Evolutionary conservation across 1,140 invertebrate genomes (phyloP).

Genomic region (Drosophila trapezifrons): DNA sequence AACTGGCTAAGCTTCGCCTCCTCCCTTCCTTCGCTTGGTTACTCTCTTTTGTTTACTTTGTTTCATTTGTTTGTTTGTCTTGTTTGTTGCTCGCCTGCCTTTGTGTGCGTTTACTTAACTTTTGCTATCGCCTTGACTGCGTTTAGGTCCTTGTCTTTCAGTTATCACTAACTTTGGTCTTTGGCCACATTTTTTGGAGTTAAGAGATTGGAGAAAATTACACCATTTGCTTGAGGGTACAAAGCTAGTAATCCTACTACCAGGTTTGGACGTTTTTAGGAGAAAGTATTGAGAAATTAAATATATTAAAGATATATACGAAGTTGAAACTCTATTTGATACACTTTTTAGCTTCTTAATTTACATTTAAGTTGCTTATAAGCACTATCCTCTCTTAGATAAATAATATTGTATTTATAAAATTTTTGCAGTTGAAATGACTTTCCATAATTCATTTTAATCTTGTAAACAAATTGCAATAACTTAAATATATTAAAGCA

Average conservation of each 20-base stretch:
- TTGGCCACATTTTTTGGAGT: not conserved
- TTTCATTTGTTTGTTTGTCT: constrained; percentile 41
- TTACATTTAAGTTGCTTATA: too few species aligned
- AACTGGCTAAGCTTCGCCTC: constrained; percentile 5
- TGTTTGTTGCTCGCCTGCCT: constrained; percentile 26
- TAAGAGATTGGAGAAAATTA: not conserved
- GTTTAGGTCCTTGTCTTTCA: constrained; percentile 1
- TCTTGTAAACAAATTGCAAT: too few species aligned
- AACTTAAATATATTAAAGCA: not conserved
- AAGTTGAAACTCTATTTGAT: too few species aligned
- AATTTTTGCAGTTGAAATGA: too few species aligned
- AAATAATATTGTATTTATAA: too few species aligned
- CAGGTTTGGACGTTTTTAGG: too few species aligned
- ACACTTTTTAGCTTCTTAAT: too few species aligned
- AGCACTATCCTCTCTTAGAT: too few species aligned
- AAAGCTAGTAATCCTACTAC: too few species aligned
- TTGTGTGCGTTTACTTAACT: constrained; percentile 45
- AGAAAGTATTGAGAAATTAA: not conserved
- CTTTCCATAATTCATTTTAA: too few species aligned
- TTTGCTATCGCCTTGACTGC: constrained; percentile 29
- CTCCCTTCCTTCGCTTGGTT: not conserved
- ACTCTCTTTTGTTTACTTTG: constrained; percentile 38
- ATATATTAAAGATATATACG: too few species aligned
- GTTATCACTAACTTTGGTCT: constrained; percentile 1
- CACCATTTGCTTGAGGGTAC: not conserved